Base-by-base conservation (phyloP, 2,888 invertebrate genomes). In the Colostygia pectinataria region DNA sequence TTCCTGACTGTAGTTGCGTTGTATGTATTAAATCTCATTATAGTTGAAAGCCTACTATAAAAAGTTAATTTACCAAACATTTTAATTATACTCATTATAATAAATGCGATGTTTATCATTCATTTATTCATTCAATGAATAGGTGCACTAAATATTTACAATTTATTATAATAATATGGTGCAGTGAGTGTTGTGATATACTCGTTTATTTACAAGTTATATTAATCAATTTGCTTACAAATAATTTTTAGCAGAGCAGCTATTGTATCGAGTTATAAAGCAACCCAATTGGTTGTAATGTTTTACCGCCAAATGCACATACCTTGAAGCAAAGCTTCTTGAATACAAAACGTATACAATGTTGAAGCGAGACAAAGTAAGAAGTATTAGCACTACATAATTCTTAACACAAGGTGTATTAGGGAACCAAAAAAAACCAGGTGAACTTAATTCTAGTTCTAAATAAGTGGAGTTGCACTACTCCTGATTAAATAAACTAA, bases 371-470 rank as follows among this genome's bases (percentile, higher is more conserved):
- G 29, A 36, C 23, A 46, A 33, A 40, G 18, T 29, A 39, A 47
- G 29, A 39, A 47, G 29, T 40, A 41, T 37, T 34, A 53, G 53
- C 43, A n/a, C 39, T 37, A 53, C 12, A 40, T 24, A 33, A 40
- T 18, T 54, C 41, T 43, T 38, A 54, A 40, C 20, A 50, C 36
- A 33, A 42, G 27, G 15, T 46, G 23, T 41, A 20, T 12, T 28
- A 31, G 10, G 24, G 4, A 39, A 47, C 40, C 34, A 34, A n/a
- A 41, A 29, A 6, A 38, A 20, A 41, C 25, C 4, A 25, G 12
- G 24, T 36, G 28, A 18, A 25, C 18, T 39, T 12, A 13, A 9
- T 32, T 41, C 28, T 38, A 39, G 5, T n/a, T n/a, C 24, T 1
- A 7, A 25, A 25, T 38, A 24, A 38, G 18, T 32, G 25, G 18